Percentiles rank a stretch among this genome's conserved stretches.
Conservation (phyloP, 2,113 vertebrate genomes). For the Ailuropoda melanoleuca region DNA sequence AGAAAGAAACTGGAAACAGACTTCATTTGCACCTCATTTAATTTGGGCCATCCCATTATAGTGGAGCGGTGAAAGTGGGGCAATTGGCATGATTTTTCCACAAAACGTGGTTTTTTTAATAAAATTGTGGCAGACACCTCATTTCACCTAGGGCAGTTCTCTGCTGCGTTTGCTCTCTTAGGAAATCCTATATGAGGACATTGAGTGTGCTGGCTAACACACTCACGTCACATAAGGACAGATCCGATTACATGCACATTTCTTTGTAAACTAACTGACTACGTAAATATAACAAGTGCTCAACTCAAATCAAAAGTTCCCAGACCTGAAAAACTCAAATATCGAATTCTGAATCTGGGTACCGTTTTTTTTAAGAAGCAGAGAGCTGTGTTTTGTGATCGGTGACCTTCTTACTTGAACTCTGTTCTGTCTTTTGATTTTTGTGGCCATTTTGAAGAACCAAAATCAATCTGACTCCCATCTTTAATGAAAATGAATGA, state of each 20-base stretch:
- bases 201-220: slow-evolving; percentile 30
- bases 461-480: slow-evolving; percentile 71
- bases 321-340: slow-evolving; percentile 64
- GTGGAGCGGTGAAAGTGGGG: background rate
- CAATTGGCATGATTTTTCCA: background rate
- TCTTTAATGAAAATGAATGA: slow-evolving; percentile 53
- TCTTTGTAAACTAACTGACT: slow-evolving; percentile 66
- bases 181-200: slow-evolving; percentile 46
- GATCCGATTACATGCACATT: slow-evolving; percentile 47
- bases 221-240: background rate
- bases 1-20: slow-evolving; percentile 8
- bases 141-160: slow-evolving; percentile 34
- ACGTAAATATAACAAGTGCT: background rate
- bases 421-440: slow-evolving; percentile 41
- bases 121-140: slow-evolving; percentile 35
- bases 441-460: slow-evolving; percentile 61
- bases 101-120: slow-evolving; percentile 29
- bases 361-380: background rate
- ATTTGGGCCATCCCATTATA: background rate
- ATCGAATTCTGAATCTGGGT: background rate
- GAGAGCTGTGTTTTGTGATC: slow-evolving; percentile 51
- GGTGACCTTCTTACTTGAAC: slow-evolving; percentile 54
- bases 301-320: slow-evolving; percentile 77
- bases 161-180: slow-evolving; percentile 58
- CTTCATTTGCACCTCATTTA: background rate